Evolutionary conservation across 2,113 vertebrate genomes (phyloP), one percentile per base, ranked within the genome.

Genomic region (Cygnus atratus): DNA sequence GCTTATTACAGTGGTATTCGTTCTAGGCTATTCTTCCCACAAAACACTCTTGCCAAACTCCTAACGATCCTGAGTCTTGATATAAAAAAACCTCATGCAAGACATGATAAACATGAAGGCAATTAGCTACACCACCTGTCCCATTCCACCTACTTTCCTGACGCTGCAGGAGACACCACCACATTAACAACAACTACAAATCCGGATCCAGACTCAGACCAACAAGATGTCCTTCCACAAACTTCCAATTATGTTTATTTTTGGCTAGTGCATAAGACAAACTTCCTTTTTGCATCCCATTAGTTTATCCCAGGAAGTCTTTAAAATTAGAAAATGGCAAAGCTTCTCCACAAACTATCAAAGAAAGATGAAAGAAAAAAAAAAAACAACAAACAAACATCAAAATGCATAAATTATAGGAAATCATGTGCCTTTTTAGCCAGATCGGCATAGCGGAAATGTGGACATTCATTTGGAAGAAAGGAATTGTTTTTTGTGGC

Each of bases 381-480:
- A 87, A 44, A 44, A 44, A 6, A 17, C 16, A 46, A 46, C 17
- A 46, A 44, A 44, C 16, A 44, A 44, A 77, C 76, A 70, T 79
- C 39, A 82, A 95, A 95, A 87, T 71, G 80, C 2, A 3, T 54
- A 93, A 92, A 96, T 92, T 93, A 79, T 41, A 95, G 90, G 68
- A 93, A 97, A 95, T 57, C 77, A 92, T 76, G 91, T 92, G 88
- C 44, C 87, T 50, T 97, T 94, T 94, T 63, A 91, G 91, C 67
- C 41, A 96, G 88, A 87, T 79, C 4, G 7, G 81, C 84, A 81
- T 57, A 87, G 82, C 19, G 25, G 93, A 97, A 97, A 94, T 35
- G 48, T 2, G 43, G 74, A 87, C 70, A 92, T 87, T 96, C 84
- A 80, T 89, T 62, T 90, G 31, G 43, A 88, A 91, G 50, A 93